These are phyloP conservation scores for Osedax frankpressi DNA, from an alignment of 2,888 invertebrate species.

Conservation along the genomic window DNA sequence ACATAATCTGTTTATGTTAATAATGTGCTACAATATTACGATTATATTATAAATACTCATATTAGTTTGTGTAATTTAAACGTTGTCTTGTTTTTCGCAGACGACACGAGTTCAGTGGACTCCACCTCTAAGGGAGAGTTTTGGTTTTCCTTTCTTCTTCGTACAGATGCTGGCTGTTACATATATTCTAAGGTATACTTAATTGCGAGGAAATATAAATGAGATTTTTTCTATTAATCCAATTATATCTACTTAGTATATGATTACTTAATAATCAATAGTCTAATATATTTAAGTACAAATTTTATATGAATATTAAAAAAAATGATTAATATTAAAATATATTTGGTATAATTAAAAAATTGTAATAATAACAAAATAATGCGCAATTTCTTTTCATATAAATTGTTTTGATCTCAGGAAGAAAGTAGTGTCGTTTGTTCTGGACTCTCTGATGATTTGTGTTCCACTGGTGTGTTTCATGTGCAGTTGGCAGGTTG, in stretches of 20 bases:
- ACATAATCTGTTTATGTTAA: neutral
- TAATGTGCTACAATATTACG: neutral
- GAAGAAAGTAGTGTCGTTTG: too few relatives aligned
- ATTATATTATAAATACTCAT: neutral
- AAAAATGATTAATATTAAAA: too few relatives aligned
- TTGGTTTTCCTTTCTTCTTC: constrained; percentile 67
- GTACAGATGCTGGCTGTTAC: constrained; percentile 61
- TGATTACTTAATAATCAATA: neutral
- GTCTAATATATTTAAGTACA: neutral
- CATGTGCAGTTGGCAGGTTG: constrained; percentile 50
- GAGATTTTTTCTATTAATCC: neutral
- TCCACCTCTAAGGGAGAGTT: constrained; percentile 71
- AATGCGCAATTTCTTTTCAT: too few relatives aligned
- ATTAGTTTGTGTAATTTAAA: neutral
- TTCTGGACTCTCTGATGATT: constrained; percentile 28
- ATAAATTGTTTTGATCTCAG: too few relatives aligned
- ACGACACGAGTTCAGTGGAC: constrained; percentile 70
- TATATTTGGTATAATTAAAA: too few relatives aligned
- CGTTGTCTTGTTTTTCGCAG: constrained; percentile 26
- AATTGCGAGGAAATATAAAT: neutral
- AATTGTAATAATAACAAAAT: too few relatives aligned
- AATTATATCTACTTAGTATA: neutral
- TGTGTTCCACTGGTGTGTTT: constrained; percentile 42
- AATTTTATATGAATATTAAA: neutral
- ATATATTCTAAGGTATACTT: constrained; percentile 47